A percentile compares a stretch with the other conserved stretches of the same genome.
These are phyloP conservation scores for Nixonia krombeini DNA, from an alignment of 1,140 invertebrate genomes.

Conservation along the genomic window DNA sequence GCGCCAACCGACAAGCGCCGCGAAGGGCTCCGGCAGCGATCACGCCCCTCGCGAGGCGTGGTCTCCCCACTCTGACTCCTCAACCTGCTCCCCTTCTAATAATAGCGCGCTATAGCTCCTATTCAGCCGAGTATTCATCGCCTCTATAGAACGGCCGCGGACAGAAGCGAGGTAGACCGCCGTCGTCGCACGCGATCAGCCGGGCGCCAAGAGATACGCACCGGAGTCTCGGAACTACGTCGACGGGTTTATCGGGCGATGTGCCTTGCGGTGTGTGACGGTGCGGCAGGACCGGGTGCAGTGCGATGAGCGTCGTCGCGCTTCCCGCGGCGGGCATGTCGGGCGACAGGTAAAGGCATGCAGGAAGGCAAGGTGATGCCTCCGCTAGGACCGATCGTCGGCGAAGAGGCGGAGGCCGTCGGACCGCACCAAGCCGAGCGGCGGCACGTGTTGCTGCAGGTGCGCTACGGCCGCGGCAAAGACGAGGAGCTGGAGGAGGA, in stretches of 20 bases:
- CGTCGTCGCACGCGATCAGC: no score
- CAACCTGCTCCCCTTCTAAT: slow-evolving; percentile 56
- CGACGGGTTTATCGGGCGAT: background rate
- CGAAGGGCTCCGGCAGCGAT: slow-evolving; percentile 53
- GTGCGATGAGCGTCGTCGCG: background rate
- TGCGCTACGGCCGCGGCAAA: slow-evolving; percentile 55
- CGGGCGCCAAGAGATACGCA: no score
- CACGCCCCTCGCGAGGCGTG: slow-evolving; percentile 49
- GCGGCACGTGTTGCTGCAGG: slow-evolving; percentile 58
- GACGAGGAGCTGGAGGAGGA: slow-evolving; percentile 47
- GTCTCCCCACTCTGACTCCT: slow-evolving; percentile 57
- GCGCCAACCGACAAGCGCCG: slow-evolving; percentile 42
- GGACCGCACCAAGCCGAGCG: slow-evolving; percentile 52
- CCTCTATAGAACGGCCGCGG: slow-evolving; percentile 54
- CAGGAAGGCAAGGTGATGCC: slow-evolving; percentile 64
- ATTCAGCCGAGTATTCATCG: slow-evolving; percentile 68
- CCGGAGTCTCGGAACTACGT: slow-evolving; percentile 21
- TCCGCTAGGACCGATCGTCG: slow-evolving; percentile 59
- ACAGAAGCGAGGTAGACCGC: slow-evolving; percentile 57
- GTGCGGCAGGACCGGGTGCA: background rate
- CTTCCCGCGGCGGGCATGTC: slow-evolving; percentile 2
- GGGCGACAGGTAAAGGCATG: slow-evolving; percentile 52
- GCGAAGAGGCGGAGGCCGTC: slow-evolving; percentile 57
- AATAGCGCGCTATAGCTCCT: slow-evolving; percentile 65
- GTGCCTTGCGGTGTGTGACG: background rate